Evolutionary conservation across 2,797 vertebrate genomes (phyloP).

Genomic region (Bradypodion ventrale): DNA sequence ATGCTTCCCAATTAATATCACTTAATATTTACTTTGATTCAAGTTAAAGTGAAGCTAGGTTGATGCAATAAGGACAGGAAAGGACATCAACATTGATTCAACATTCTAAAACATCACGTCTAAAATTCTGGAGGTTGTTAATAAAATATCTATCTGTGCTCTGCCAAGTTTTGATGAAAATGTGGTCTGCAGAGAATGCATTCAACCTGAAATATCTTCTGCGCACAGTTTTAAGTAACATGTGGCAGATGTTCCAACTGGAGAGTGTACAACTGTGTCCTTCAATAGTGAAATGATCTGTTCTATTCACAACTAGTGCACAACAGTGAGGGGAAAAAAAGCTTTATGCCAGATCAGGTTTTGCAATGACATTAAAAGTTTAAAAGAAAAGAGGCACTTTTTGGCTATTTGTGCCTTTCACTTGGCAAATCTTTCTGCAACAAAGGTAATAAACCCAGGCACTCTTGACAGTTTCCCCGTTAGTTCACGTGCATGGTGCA

Average conservation of each 20-base stretch:
- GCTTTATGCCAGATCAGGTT: constrained; percentile 50
- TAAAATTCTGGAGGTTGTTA: constrained; percentile 59
- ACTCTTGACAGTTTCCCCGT: constrained; percentile 67
- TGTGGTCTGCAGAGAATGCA: constrained; percentile 18
- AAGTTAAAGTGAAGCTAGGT: constrained; percentile 33
- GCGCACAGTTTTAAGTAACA: background rate
- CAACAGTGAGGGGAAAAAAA: constrained; percentile 51
- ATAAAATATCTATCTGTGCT: constrained; percentile 43
- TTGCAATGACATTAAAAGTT: constrained; percentile 55
- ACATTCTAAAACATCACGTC: constrained; percentile 64
- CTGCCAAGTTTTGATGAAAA: constrained; percentile 44
- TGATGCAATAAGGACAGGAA: constrained; percentile 23
- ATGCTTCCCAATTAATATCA: constrained; percentile 43
- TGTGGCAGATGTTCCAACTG: constrained; percentile 29
- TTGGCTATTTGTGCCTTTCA: constrained; percentile 73
- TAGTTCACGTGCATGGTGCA: constrained; percentile 65
- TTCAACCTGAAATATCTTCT: constrained; percentile 10
- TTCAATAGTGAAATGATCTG: constrained; percentile 54
- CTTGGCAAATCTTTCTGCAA: constrained; percentile 70
- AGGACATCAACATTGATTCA: constrained; percentile 42
- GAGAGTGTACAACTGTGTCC: constrained; percentile 15
- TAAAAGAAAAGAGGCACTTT: constrained; percentile 76
- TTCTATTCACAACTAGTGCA: constrained; percentile 53
- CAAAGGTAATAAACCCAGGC: constrained; percentile 67
- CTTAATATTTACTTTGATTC: constrained; percentile 37